Evolutionary conservation across 2,113 vertebrate species (phyloP).

Genomic region (Ctenodactylus gundi): DNA sequence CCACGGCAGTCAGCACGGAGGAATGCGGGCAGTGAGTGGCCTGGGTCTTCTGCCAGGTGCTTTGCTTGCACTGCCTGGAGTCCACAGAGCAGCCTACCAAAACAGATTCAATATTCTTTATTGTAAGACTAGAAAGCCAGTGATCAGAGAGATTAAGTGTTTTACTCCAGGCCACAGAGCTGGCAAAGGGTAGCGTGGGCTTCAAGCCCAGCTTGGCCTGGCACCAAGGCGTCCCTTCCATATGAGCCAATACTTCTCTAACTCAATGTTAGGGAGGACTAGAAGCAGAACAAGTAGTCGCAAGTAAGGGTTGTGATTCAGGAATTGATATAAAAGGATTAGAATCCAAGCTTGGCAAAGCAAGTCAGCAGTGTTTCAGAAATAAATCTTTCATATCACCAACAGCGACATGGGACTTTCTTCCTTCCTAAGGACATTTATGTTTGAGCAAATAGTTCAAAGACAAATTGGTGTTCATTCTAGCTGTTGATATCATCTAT

Average conservation of each 20-base stretch:
- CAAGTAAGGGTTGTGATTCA: not conserved
- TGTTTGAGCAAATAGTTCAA: slow-evolving; percentile 19
- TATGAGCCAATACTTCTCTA: not conserved
- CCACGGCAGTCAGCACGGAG: not conserved
- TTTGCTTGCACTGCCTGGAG: not conserved
- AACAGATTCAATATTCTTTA: not conserved
- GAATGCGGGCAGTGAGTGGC: not conserved
- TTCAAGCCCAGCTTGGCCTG: not conserved
- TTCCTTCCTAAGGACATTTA: slow-evolving; percentile 2
- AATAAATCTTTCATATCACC: not conserved
- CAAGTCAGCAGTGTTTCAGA: not conserved
- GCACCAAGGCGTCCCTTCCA: not conserved
- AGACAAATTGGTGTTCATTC: not conserved
- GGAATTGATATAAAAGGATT: not conserved
- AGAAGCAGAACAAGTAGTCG: not conserved
- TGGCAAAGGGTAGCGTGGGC: not conserved
- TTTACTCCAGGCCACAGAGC: not conserved
- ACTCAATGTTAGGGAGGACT: not conserved
- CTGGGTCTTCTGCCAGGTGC: not conserved
- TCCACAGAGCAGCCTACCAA: not conserved
- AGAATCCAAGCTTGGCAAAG: slow-evolving; percentile 21
- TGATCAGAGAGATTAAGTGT: not conserved
- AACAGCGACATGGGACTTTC: not conserved
- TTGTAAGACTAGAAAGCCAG: not conserved
- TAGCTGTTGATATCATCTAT: not conserved